Conservation (phyloP, 37 sponge, comb jelly and placozoan species). For the Crambe crambe region DNA sequence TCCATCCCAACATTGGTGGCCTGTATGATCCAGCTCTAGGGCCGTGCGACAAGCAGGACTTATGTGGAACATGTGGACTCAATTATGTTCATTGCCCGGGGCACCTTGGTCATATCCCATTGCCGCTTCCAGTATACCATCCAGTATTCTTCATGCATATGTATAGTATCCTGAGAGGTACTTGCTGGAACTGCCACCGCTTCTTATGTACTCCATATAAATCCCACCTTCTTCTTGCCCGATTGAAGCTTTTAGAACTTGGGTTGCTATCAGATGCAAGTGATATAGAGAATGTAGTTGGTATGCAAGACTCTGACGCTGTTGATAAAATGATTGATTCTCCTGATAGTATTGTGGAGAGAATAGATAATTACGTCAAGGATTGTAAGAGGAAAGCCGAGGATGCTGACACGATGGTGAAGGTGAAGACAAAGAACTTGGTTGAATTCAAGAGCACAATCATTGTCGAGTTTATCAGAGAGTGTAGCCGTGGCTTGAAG, state of each 20-base stretch:
- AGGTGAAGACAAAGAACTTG: conserved; percentile 51
- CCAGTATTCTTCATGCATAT: conserved; percentile 78
- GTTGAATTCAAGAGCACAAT: conserved; percentile 43
- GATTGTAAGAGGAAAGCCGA: background rate
- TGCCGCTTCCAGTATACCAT: conserved; percentile 93
- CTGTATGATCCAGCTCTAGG: conserved; percentile 94
- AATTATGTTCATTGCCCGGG: conserved; percentile 90
- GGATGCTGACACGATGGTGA: background rate
- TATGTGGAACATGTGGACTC: conserved; percentile 89
- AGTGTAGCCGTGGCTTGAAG: background rate
- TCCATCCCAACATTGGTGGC: conserved; percentile 84
- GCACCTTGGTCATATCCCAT: conserved; percentile 93
- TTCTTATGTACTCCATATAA: conserved; percentile 47
- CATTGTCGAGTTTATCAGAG: conserved; percentile 51
- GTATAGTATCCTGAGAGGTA: conserved; percentile 49
- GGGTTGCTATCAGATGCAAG: conserved; percentile 70
- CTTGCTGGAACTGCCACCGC: conserved; percentile 77
- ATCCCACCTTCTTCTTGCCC: conserved; percentile 53
- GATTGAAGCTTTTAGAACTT: conserved; percentile 45
- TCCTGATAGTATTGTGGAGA: conserved; percentile 10
- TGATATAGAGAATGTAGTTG: conserved; percentile 40
- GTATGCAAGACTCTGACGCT: background rate
- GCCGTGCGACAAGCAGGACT: conserved; percentile 69
- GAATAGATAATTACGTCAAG: background rate
- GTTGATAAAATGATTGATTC: background rate